Base-by-base conservation (phyloP, 1,140 invertebrate species). In the Andrena cerasifolii region DNA sequence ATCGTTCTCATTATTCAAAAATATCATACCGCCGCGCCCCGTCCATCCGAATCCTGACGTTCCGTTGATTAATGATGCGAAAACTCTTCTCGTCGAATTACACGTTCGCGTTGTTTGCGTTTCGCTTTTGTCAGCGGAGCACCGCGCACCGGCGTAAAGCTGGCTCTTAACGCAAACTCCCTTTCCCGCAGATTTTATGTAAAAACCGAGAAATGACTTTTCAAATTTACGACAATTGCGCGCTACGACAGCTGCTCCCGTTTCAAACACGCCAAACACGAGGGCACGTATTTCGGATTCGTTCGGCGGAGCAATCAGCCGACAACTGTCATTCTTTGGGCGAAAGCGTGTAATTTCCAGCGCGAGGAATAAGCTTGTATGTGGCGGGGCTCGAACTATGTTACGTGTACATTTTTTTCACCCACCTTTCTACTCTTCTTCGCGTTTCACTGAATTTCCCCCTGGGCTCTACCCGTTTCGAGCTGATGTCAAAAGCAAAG, bases 1-100 rank as follows among this genome's bases (percentile, higher is more conserved):
- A 68, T 76, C 31, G 53, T 68, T 58, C 53, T 68, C 53, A 76
- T 76, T 59, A 76, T 54, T 68, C 24, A 58, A 49, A 47, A 58
- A 36, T 68, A 36, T 58, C 26, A n/a, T 0, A n/a, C 3, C 21
- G 2, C 7, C 1, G 2, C 2, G 18, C 7, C 1, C 2, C 2
- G 18, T 6, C n/a, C 24, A 24, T 33, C 8, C 7, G 8, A 26
- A 14, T 33, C n/a, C n/a, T 40, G n/a, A 43, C 63, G 40, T 45
- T 26, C 31, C 40, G 63, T n/a, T 56, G 63, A 75, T 75, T 68
- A 67, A 75, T 47, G 28, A 54, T 36, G 12, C 36, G 47, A 2
- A 12, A 31, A 65, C 53, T n/a, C n/a, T 6, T 26, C 24, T 2
- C 53, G 6, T 1, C 53, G 53, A 47, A 45, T 45, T 54, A 26